A percentile compares a stretch with the other conserved stretches of the same genome.
phyloP scores from a whole-genome alignment of 2,113 vertebrate genomes.

The Phocoena sinus region DNA sequence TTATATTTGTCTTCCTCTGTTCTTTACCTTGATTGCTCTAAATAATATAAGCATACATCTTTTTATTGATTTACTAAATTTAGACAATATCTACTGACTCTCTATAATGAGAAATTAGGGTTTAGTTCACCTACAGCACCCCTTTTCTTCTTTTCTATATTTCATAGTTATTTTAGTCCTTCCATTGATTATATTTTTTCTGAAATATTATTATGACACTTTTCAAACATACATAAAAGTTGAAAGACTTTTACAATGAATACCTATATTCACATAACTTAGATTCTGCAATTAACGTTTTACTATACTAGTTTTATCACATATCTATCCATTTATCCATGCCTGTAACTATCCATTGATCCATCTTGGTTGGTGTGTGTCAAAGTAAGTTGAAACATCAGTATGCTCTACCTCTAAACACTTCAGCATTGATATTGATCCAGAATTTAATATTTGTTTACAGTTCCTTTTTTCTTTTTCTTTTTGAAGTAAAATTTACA shows the following conservation, averaged over 20 bases:
- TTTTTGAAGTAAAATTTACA: neutral
- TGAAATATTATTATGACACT: neutral
- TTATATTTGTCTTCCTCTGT: neutral
- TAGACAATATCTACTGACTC: neutral
- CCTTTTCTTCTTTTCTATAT: neutral
- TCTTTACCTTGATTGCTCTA: neutral
- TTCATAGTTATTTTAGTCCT: neutral
- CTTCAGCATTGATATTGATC: neutral
- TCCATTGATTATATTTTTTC: neutral
- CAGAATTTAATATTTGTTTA: neutral
- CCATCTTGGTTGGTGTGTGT: neutral
- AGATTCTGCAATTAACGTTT: neutral
- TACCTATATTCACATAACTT: neutral
- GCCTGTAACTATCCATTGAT: neutral
- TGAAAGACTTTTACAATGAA: neutral
- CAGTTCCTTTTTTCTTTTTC: neutral
- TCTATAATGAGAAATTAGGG: neutral
- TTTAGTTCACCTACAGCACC: neutral
- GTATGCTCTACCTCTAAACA: neutral
- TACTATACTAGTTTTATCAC: neutral
- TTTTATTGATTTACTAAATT: neutral
- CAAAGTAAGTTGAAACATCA: neutral
- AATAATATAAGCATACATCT: neutral
- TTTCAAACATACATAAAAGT: neutral
- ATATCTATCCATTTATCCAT: neutral